Evolutionary conservation across 2,797 vertebrate species (phyloP).

Genomic region (Dallia pectoralis): DNA sequence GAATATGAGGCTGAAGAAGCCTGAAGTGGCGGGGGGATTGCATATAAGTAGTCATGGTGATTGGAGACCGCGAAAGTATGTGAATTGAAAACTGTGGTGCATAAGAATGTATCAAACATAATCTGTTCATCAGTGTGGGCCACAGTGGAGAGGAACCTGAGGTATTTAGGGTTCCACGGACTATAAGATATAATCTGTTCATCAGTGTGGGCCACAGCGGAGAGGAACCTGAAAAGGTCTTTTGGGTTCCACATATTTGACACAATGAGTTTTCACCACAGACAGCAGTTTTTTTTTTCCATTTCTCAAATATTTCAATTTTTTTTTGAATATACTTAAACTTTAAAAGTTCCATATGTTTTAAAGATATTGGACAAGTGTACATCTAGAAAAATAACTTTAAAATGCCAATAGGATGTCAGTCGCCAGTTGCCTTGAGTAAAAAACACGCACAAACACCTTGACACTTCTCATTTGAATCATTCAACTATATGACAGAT

Average conservation of each 20-base stretch:
- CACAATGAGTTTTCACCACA: constrained; percentile 1
- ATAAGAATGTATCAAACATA: background rate
- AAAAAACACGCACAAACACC: no score
- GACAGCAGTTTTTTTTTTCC: background rate
- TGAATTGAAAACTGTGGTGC: background rate
- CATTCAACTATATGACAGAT: no score
- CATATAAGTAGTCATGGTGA: background rate
- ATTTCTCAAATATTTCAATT: no score
- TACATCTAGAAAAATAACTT: no score
- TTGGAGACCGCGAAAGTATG: background rate
- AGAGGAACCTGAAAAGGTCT: background rate
- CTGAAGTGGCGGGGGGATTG: background rate
- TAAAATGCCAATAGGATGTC: no score
- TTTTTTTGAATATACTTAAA: no score
- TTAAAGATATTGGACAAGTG: no score
- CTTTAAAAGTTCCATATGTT: no score
- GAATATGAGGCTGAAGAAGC: background rate
- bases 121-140: background rate
- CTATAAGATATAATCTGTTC: background rate
- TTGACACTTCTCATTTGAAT: no score
- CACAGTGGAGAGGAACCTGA: background rate
- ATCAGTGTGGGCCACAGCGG: background rate
- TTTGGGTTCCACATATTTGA: background rate
- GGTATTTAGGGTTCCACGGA: constrained; percentile 3
- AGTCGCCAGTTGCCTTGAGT: no score